Evolutionary conservation across 2,113 vertebrate genomes (phyloP).

Genomic region (Ammodytes marinus): DNA sequence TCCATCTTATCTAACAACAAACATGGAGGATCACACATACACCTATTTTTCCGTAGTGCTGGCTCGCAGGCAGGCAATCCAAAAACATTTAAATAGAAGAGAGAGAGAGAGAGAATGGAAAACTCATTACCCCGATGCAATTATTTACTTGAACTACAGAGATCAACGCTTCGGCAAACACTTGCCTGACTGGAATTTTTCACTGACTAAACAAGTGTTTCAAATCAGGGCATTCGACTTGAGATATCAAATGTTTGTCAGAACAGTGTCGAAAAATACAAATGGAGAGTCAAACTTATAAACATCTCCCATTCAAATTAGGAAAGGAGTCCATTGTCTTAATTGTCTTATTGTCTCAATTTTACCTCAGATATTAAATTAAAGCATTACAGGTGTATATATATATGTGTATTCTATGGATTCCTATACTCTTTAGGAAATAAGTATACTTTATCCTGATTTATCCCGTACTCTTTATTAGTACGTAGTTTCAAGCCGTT

Average conservation of each 20-base stretch:
- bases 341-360: background rate
- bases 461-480: background rate
- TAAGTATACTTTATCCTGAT: background rate
- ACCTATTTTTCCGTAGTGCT: background rate
- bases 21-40: background rate
- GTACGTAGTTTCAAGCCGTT: background rate
- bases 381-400: background rate
- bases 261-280: background rate
- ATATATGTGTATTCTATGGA: background rate
- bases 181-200: slow-evolving; percentile 19
- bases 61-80: background rate
- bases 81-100: background rate
- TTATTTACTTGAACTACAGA: slow-evolving; percentile 40
- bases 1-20: slow-evolving; percentile 20
- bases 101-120: background rate
- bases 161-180: slow-evolving; percentile 26
- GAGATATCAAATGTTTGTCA: background rate
- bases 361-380: background rate
- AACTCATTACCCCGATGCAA: slow-evolving; percentile 24
- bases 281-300: background rate
- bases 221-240: slow-evolving; percentile 1
- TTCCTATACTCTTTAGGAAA: background rate
- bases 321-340: background rate
- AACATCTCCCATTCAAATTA: background rate
- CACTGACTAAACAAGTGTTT: slow-evolving; percentile 19